Evolutionary conservation across 2,113 vertebrate genomes (phyloP).

Genomic region (Forbesichthys agassizii): DNA sequence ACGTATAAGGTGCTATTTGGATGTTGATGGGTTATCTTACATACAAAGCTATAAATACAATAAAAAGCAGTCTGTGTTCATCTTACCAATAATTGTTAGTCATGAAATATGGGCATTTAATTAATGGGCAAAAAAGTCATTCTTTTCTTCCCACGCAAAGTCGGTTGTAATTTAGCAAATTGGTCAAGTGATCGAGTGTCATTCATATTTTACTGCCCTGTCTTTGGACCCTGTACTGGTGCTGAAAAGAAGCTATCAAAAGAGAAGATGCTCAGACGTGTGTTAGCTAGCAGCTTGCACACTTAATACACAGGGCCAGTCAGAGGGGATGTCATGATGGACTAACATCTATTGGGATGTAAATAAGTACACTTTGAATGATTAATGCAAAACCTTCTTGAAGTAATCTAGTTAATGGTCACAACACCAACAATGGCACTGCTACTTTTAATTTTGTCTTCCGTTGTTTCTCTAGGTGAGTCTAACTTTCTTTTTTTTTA

Average conservation of each 20-base stretch:
- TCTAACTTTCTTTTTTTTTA: conserved; percentile 10
- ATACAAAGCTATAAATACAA: too few relatives aligned
- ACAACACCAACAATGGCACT: conserved; percentile 44
- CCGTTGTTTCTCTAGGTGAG: conserved; percentile 67
- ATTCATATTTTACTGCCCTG: conserved; percentile 63
- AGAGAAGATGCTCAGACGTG: conserved; percentile 60
- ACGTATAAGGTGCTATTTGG: neutral
- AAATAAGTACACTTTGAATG: conserved; percentile 21
- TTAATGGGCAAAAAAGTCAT: neutral
- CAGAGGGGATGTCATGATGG: neutral
- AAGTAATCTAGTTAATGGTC: conserved; percentile 9
- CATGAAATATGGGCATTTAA: too few relatives aligned
- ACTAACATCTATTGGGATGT: conserved; percentile 35
- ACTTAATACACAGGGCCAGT: conserved; percentile 19
- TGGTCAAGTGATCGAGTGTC: conserved; percentile 36
- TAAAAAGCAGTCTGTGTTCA: too few relatives aligned
- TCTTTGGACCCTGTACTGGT: conserved; percentile 70
- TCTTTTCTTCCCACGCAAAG: neutral
- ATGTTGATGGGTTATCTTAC: neutral
- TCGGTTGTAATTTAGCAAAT: conserved; percentile 8
- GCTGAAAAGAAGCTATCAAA: conserved; percentile 59
- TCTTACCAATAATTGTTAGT: too few relatives aligned
- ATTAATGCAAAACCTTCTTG: neutral
- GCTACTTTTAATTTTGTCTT: conserved; percentile 51
- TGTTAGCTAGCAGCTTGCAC: conserved; percentile 8